Evolutionary conservation across 37 sponge, comb jelly and placozoan species (phyloP).

Genomic region (Cliona cf. orientalis): DNA sequence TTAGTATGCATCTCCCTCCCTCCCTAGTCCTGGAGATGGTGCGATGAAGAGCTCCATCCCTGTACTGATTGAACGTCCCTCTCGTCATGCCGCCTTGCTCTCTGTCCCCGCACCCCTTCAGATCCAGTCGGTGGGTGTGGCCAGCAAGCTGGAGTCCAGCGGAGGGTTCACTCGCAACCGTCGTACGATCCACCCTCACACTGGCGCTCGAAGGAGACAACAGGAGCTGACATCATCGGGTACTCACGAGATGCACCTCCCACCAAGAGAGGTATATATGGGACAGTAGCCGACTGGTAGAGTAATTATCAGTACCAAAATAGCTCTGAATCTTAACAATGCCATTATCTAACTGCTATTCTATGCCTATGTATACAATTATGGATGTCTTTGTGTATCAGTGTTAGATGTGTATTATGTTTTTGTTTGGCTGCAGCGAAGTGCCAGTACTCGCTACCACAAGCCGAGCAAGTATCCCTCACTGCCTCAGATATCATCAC

Average conservation of each 20-base stretch:
- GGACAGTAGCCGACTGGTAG: not conserved
- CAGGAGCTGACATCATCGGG: too few species aligned
- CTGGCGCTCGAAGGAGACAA: not conserved
- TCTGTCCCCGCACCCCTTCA: not conserved
- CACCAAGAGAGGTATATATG: slow-evolving; percentile 5
- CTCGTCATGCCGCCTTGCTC: not conserved
- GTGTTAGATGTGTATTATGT: too few species aligned
- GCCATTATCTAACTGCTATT: not conserved
- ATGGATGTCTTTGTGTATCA: too few species aligned
- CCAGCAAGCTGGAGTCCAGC: not conserved
- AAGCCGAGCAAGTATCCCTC: slow-evolving; percentile 15
- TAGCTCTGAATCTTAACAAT: not conserved
- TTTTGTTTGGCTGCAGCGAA: slow-evolving; percentile 4
- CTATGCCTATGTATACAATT: not conserved
- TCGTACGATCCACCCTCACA: not conserved
- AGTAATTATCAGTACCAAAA: too few species aligned
- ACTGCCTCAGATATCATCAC: slow-evolving; percentile 18
- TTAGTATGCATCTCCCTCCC: too few species aligned
- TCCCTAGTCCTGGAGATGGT: too few species aligned
- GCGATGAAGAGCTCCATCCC: slow-evolving; percentile 3
- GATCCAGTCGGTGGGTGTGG: too few species aligned
- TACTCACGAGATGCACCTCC: slow-evolving; percentile 22
- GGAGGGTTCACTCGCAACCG: not conserved
- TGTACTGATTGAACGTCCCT: slow-evolving; percentile 6
- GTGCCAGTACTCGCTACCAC: not conserved